Evolutionary conservation across 1,140 invertebrate species (phyloP).

Genomic region (Drosophila pectinifera): DNA sequence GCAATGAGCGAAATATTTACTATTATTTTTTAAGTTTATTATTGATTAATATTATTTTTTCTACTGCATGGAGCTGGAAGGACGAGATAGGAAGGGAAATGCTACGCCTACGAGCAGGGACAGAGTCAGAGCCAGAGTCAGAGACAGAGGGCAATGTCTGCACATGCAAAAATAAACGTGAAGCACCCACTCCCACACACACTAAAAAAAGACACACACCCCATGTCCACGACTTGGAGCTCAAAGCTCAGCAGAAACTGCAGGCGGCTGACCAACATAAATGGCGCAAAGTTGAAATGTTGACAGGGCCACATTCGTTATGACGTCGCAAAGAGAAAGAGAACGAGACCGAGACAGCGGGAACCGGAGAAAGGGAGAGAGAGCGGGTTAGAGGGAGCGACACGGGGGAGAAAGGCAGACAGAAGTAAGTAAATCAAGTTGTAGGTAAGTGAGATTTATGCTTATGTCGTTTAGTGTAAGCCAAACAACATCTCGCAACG

Average conservation of each 20-base stretch:
- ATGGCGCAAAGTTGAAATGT: constrained; percentile 83
- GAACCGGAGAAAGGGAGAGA: neutral
- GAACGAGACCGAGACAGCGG: neutral
- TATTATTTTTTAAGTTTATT: too few relatives aligned
- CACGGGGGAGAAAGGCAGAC: constrained; percentile 20
- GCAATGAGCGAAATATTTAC: too few relatives aligned
- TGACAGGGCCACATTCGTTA: constrained; percentile 82
- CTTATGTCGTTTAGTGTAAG: constrained; percentile 80
- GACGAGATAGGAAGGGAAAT: constrained; percentile 31
- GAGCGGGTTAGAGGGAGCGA: too few relatives aligned
- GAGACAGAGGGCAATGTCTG: constrained; percentile 62
- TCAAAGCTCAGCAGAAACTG: constrained; percentile 49
- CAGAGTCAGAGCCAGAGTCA: constrained; percentile 12
- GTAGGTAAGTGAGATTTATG: constrained; percentile 83
- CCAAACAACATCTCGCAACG: constrained; percentile 63
- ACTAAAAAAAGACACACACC: constrained; percentile 34
- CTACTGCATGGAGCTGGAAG: neutral
- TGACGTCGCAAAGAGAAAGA: constrained; percentile 62
- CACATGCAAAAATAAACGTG: constrained; percentile 71
- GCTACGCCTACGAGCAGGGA: constrained; percentile 70
- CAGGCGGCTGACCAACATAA: constrained; percentile 80
- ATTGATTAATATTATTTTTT: neutral
- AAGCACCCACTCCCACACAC: constrained; percentile 53
- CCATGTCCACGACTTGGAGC: constrained; percentile 40
- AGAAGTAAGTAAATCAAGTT: constrained; percentile 79